phyloP scores from a whole-genome alignment of 2,113 vertebrate species.

The Osmerus eperlanus region DNA sequence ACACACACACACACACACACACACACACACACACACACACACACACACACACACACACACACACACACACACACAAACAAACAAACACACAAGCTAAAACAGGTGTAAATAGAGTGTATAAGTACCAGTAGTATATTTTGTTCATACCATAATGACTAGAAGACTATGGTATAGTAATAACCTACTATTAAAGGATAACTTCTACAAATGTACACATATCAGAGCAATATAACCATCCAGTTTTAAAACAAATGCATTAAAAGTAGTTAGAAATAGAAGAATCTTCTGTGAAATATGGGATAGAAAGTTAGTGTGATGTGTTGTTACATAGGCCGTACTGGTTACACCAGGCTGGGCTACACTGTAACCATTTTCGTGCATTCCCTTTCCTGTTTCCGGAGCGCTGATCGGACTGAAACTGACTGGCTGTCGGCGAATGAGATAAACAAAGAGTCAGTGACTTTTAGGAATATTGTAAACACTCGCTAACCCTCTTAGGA shows the following conservation, averaged over 20 bases:
- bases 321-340: neutral
- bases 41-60: conserved; percentile 2
- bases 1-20: conserved; percentile 2
- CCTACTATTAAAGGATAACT: too few species aligned
- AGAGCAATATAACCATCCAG: too few species aligned
- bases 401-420: conserved; percentile 21
- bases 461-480: conserved; percentile 40
- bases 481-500: conserved; percentile 19
- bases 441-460: conserved; percentile 71
- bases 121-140: too few species aligned
- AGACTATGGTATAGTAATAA: too few species aligned
- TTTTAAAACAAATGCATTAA: too few species aligned
- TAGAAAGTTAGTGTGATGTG: too few species aligned
- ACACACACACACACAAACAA: neutral
- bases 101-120: neutral
- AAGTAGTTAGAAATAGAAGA: too few species aligned
- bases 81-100: neutral
- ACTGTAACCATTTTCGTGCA: neutral
- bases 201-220: too few species aligned
- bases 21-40: neutral
- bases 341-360: neutral
- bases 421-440: conserved; percentile 58
- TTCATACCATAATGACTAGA: too few species aligned
- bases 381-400: conserved; percentile 57
- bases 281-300: neutral